Percentiles rank a stretch among this genome's conserved stretches.
Evolutionary conservation across 2,797 vertebrate species (phyloP).

Genomic region (Adrianichthys oophorus): DNA sequence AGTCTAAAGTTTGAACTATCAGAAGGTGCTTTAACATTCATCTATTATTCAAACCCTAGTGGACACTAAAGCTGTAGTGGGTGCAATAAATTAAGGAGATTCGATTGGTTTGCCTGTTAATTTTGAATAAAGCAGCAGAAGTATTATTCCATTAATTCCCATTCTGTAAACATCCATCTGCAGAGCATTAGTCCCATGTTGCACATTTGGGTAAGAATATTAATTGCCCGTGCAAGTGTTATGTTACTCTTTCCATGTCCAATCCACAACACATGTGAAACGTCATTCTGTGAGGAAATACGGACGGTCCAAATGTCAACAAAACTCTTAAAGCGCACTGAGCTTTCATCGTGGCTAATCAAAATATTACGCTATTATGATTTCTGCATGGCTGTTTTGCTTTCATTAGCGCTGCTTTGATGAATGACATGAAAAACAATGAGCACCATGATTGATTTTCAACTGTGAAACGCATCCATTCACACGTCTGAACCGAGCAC

Average conservation of each 20-base stretch:
- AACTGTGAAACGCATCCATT: not conserved
- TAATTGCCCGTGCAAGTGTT: slow-evolving; percentile 33
- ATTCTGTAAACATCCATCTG: slow-evolving; percentile 5
- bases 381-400: slow-evolving; percentile 30
- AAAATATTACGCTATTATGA: slow-evolving; percentile 29
- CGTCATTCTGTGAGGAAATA: slow-evolving; percentile 11
- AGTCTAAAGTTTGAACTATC: too few species aligned
- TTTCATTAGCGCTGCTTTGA: slow-evolving; percentile 27
- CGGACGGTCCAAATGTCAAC: slow-evolving; percentile 17
- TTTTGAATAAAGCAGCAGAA: too few species aligned
- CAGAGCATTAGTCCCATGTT: not conserved
- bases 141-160: not conserved
- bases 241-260: slow-evolving; percentile 14
- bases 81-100: too few species aligned
- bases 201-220: slow-evolving; percentile 22
- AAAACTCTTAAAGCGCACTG: slow-evolving; percentile 18
- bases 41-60: too few species aligned
- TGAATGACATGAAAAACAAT: slow-evolving; percentile 7
- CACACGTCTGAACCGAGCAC: slow-evolving; percentile 8
- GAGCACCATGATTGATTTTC: slow-evolving; percentile 9
- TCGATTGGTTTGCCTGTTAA: not conserved
- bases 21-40: too few species aligned
- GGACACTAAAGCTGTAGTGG: too few species aligned
- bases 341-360: slow-evolving; percentile 12
- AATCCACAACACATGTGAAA: slow-evolving; percentile 28